These are phyloP conservation scores for Sus cebifrons DNA, from an alignment of 2,797 vertebrate species.

Conservation along the genomic window DNA sequence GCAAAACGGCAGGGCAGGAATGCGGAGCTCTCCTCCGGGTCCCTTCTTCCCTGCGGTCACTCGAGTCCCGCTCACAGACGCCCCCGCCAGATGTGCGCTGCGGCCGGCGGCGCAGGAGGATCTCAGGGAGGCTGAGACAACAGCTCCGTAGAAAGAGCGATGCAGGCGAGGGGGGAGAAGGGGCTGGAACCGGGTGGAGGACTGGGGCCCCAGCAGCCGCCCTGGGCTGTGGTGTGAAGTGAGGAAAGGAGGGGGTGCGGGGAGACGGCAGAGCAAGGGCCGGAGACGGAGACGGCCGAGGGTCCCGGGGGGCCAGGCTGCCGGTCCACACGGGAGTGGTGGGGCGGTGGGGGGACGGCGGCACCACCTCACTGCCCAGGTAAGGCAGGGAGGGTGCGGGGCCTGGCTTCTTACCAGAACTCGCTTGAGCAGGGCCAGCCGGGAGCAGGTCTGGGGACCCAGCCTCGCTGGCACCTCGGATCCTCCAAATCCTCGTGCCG, in stretches of 20 bases:
- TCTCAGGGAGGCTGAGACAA: not conserved
- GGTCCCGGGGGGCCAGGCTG: not conserved
- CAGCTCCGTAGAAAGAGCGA: not conserved
- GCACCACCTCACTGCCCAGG: not conserved
- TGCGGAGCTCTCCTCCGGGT: not conserved
- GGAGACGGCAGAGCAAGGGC: not conserved
- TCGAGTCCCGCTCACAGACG: accelerated
- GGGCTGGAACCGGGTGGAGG: not conserved
- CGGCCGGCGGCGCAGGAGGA: not conserved
- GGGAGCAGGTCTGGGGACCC: accelerated
- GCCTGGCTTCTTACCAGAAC: not conserved
- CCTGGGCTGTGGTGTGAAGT: not conserved
- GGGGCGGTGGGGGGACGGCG: too few species aligned
- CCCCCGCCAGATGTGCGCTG: not conserved
- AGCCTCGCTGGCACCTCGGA: accelerated
- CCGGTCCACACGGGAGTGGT: not conserved
- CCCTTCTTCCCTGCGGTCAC: not conserved
- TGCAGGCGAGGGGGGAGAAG: accelerated
- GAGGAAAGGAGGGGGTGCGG: not conserved
- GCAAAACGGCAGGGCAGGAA: not conserved
- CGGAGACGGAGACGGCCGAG: not conserved
- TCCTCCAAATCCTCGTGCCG: not conserved
- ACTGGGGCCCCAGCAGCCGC: accelerated
- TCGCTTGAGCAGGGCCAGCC: accelerated
- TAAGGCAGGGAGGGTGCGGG: accelerated